Base-by-base conservation (phyloP, 2,888 invertebrate species). In the Erebia epiphron region DNA sequence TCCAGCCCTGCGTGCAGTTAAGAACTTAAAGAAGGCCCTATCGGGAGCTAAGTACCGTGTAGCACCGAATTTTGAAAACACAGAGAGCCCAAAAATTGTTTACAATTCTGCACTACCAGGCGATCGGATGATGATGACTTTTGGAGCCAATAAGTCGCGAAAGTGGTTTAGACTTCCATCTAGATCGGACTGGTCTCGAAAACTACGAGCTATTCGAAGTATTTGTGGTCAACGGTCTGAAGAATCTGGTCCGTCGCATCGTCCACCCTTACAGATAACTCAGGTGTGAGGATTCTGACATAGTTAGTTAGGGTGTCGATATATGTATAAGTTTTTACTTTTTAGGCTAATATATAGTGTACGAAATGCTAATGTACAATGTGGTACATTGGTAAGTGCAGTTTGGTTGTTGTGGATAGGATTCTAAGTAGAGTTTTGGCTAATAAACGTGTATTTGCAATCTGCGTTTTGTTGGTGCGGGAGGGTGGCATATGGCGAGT, bases 371-470 rank as follows among this genome's bases (percentile, higher is more conserved):
- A 58, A 35, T 66, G 58, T 69, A 26, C 60, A 43, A 35, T 41
- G 26, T 71, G 11, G 58, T 68, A 43, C 62, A 54, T 63, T 67
- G 75, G 73, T 75, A 67, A 66, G 52, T 70, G 70, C 69, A 71
- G 68, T 66, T 49, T 43, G 14, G 68, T 75, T 85, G 78, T 83
- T 83, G 86, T 90, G 87, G 89, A 84, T 88, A 79, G 83, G 84
- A 84, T 84, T 88, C 84, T 82, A 84, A 85, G 89, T 91, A 90
- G 88, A 83, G 82, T 86, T 88, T 87, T 86, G 84, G 92, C 91
- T 92, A 92, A 90, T 92, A 91, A 91, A 91, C 85, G 88, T 89
- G 85, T 88, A 81, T 86, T 84, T 78, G 86, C 89, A 88, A 91
- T 88, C 82, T 87, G 91, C 90, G 92, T 91, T 92, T 90, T 89